phyloP scores from a whole-genome alignment of 2,888 invertebrate species.

The Panzeria rudis region DNA sequence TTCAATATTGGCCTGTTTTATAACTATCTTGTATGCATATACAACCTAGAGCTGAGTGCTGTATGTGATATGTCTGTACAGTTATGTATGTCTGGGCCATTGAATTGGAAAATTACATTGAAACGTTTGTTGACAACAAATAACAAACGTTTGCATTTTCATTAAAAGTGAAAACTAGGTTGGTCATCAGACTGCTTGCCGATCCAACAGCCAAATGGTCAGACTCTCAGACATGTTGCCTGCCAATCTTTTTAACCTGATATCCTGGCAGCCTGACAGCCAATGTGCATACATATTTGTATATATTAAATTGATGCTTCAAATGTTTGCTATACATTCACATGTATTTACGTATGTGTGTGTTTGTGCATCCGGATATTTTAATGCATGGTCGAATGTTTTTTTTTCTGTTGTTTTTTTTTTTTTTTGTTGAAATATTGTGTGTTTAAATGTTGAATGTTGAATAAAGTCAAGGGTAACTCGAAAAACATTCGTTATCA shows the following conservation, averaged over 20 bases:
- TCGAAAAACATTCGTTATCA: conserved; percentile 44
- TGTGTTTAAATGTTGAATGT: conserved; percentile 53
- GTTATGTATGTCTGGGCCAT: conserved; percentile 70
- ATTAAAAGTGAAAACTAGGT: conserved; percentile 72
- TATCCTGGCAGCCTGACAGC: conserved; percentile 46
- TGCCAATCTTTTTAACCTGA: conserved; percentile 9
- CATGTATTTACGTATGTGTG: not conserved
- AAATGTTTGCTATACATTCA: conserved; percentile 44
- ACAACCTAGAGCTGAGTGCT: not conserved
- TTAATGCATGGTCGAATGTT: conserved; percentile 15
- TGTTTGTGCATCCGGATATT: not conserved
- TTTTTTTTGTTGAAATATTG: conserved; percentile 26
- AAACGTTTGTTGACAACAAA: conserved; percentile 75
- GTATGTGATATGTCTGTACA: conserved; percentile 18
- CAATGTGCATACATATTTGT: conserved; percentile 37
- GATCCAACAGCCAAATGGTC: not conserved
- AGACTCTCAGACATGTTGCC: conserved; percentile 17
- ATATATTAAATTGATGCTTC: conserved; percentile 48
- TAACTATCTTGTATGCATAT: conserved; percentile 10
- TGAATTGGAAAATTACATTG: conserved; percentile 77
- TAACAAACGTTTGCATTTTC: conserved; percentile 71
- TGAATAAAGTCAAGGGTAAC: conserved; percentile 67
- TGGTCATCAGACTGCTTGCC: conserved; percentile 46
- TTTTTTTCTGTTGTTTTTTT: not conserved
- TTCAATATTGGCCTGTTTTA: conserved; percentile 13